Percentiles rank a stretch among this genome's conserved stretches.
phyloP scores from a whole-genome alignment of 92 coral and sea anemone species.

The Parazoanthus darwini region DNA sequence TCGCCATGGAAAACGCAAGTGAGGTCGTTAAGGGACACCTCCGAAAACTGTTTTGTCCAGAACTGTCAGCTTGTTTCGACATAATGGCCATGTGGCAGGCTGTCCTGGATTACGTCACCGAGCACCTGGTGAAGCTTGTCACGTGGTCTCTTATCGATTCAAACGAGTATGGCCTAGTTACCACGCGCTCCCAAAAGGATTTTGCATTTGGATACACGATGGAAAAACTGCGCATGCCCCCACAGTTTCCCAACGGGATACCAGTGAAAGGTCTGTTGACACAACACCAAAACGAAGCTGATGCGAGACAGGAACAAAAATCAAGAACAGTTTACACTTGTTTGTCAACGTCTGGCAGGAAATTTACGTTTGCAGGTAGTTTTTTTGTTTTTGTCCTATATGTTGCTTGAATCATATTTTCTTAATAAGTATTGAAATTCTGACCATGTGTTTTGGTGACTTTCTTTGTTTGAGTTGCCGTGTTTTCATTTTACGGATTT shows the following conservation, averaged over 20 bases:
- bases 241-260: constrained; percentile 47
- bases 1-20: neutral
- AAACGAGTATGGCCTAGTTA: constrained; percentile 67
- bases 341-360: constrained; percentile 46
- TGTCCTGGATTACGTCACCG: constrained; percentile 47
- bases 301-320: constrained; percentile 39
- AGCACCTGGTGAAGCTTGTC: constrained; percentile 49
- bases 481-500: too few relatives aligned
- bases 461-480: too few relatives aligned
- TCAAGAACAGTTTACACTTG: constrained; percentile 67
- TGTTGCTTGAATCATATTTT: too few relatives aligned
- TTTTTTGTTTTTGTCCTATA: too few relatives aligned
- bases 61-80: constrained; percentile 15
- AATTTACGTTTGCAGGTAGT: constrained; percentile 77
- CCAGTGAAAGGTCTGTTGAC: constrained; percentile 66
- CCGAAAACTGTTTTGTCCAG: constrained; percentile 54
- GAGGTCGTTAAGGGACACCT: constrained; percentile 1
- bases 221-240: constrained; percentile 54
- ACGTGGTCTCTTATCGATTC: constrained; percentile 51
- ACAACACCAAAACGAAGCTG: constrained; percentile 48
- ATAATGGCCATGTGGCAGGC: constrained; percentile 1
- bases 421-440: too few relatives aligned
- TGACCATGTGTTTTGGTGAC: too few relatives aligned
- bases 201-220: constrained; percentile 79
- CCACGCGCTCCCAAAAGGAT: constrained; percentile 69